Conservation (phyloP, 1,140 invertebrate genomes). For the Aphelenchoides avenae region DNA sequence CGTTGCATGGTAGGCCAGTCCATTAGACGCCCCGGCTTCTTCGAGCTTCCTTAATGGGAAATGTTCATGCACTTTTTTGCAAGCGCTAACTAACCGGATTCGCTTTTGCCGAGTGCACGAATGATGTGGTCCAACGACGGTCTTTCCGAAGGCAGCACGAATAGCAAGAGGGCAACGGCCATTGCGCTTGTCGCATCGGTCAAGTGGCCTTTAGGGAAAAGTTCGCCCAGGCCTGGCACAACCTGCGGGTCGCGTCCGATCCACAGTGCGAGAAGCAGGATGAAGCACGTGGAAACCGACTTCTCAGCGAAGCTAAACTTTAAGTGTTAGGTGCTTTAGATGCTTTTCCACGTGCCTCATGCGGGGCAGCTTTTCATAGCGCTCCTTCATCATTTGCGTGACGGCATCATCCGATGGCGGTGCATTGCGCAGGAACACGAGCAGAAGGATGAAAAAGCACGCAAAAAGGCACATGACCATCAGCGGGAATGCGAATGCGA, state of each 20-base stretch:
- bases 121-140: conserved; percentile 25
- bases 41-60: too few relatives aligned
- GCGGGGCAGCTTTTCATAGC: conserved; percentile 21
- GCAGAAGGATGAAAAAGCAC: conserved; percentile 67
- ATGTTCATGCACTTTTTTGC: not conserved
- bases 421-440: conserved; percentile 28
- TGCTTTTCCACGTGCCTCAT: conserved; percentile 35
- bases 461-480: conserved; percentile 70
- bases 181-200: conserved; percentile 62
- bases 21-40: conserved; percentile 36
- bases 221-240: conserved; percentile 69
- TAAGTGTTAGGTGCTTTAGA: not conserved
- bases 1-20: conserved; percentile 48
- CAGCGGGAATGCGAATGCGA: conserved; percentile 68
- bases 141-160: conserved; percentile 57
- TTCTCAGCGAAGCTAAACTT: conserved; percentile 68
- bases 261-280: conserved; percentile 76
- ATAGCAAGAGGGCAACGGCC: conserved; percentile 60
- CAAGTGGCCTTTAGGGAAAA: conserved; percentile 59
- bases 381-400: conserved; percentile 27
- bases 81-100: too few relatives aligned
- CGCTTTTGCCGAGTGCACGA: too few relatives aligned
- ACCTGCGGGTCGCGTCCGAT: conserved; percentile 80
- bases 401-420: conserved; percentile 18
- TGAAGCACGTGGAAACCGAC: conserved; percentile 72